Evolutionary conservation across 2,888 invertebrate genomes (phyloP).

Genomic region (Mesorhabditis spiculigera): DNA sequence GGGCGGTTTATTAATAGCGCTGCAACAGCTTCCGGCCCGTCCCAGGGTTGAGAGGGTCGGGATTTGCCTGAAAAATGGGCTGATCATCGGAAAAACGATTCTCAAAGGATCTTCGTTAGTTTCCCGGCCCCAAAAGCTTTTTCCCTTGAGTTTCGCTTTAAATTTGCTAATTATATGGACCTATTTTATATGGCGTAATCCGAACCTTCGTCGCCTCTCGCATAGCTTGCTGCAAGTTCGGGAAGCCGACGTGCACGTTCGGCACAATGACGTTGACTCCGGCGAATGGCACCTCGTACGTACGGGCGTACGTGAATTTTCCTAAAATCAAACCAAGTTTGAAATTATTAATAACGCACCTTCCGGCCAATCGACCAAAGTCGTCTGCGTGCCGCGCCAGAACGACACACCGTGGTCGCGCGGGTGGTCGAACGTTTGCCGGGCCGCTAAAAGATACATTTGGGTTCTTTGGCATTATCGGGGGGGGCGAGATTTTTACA

Average conservation of each 20-base stretch:
- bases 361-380: conserved; percentile 50
- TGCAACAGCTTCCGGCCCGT: conserved; percentile 20
- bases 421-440: conserved; percentile 42
- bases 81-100: neutral
- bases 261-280: conserved; percentile 43
- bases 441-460: conserved; percentile 28
- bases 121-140: neutral
- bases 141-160: neutral
- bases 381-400: conserved; percentile 49
- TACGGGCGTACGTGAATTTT: conserved; percentile 41
- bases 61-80: conserved; percentile 35
- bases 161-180: neutral
- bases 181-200: neutral
- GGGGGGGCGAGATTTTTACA: neutral
- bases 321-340: conserved; percentile 15
- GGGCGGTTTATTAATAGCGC: no score
- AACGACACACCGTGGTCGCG: conserved; percentile 50
- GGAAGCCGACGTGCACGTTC: conserved; percentile 46
- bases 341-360: conserved; percentile 15
- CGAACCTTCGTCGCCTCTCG: conserved; percentile 31
- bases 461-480: neutral
- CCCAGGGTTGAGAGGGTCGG: conserved; percentile 41
- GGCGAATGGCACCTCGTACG: conserved; percentile 44
- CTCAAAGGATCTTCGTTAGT: neutral
- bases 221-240: conserved; percentile 35